Evolutionary conservation across 2,797 vertebrate species (phyloP).

Genomic region (Gephyroberyx darwinii): DNA sequence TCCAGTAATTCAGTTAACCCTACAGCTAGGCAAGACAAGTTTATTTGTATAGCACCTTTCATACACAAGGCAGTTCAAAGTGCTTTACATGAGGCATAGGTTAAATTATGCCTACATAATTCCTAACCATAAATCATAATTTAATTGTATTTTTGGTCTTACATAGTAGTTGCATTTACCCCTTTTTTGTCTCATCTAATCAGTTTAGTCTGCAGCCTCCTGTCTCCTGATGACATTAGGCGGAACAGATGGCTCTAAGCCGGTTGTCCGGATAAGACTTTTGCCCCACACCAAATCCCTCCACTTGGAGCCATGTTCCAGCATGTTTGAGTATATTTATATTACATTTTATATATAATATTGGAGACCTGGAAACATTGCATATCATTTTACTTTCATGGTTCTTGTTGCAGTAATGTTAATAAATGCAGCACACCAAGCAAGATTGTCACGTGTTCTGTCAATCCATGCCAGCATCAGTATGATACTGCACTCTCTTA

Average conservation of each 20-base stretch:
- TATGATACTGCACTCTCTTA: not conserved
- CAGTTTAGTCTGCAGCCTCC: constrained; percentile 12
- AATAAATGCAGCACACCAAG: not conserved
- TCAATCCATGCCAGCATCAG: not conserved
- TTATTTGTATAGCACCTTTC: too few species aligned
- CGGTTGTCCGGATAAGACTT: not conserved
- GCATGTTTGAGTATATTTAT: not conserved
- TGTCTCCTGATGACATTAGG: constrained; percentile 36
- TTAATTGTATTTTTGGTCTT: not conserved
- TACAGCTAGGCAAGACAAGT: too few species aligned
- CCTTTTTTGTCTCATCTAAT: constrained; percentile 36
- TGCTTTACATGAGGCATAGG: too few species aligned
- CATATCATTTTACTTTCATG: not conserved
- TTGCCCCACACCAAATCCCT: not conserved
- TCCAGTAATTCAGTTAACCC: too few species aligned
- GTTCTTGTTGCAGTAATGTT: not conserved
- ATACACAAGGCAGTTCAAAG: too few species aligned
- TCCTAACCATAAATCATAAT: too few species aligned
- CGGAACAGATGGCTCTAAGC: constrained; percentile 40
- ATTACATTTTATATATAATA: too few species aligned
- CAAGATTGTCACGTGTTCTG: not conserved
- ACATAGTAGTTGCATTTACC: not conserved
- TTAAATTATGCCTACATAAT: too few species aligned
- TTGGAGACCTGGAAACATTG: not conserved
- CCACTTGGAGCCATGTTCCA: not conserved